Conservation (phyloP, 2,113 vertebrate species). For the Porphyrio hochstetteri region DNA sequence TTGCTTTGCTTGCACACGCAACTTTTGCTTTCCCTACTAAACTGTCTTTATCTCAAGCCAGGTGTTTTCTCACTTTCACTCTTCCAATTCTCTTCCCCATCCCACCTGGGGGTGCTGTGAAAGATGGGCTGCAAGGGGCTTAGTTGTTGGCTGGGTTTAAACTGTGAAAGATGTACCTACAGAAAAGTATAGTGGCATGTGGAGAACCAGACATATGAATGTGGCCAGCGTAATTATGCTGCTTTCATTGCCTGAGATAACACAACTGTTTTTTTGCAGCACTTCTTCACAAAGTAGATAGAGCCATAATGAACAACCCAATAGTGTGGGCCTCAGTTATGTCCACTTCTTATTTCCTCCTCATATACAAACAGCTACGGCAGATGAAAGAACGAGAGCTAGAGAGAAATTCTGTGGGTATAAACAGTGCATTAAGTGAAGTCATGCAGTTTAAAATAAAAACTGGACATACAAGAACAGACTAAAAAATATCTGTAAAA, state of each 20-base stretch:
- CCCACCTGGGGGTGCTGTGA: neutral
- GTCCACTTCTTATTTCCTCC: neutral
- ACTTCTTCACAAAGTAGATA: neutral
- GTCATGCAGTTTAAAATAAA: neutral
- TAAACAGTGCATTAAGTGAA: neutral
- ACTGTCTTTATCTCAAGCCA: neutral
- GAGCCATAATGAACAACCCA: fast-evolving
- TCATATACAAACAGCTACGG: neutral
- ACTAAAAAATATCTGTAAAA: neutral
- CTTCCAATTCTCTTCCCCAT: neutral
- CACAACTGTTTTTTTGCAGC: neutral
- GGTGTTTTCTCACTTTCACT: neutral
- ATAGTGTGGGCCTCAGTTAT: neutral
- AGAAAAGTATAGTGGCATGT: neutral
- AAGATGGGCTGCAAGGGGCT: fast-evolving
- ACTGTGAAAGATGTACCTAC: neutral
- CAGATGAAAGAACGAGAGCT: neutral
- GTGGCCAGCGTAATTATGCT: neutral
- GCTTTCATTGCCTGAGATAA: neutral
- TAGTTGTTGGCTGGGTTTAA: neutral
- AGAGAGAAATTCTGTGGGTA: neutral
- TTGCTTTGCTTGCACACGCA: neutral
- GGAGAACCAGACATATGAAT: neutral
- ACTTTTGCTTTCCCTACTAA: neutral
- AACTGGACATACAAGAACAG: neutral